phyloP scores from a whole-genome alignment of 2,888 invertebrate species.

The Willowsia nigromaculata region DNA sequence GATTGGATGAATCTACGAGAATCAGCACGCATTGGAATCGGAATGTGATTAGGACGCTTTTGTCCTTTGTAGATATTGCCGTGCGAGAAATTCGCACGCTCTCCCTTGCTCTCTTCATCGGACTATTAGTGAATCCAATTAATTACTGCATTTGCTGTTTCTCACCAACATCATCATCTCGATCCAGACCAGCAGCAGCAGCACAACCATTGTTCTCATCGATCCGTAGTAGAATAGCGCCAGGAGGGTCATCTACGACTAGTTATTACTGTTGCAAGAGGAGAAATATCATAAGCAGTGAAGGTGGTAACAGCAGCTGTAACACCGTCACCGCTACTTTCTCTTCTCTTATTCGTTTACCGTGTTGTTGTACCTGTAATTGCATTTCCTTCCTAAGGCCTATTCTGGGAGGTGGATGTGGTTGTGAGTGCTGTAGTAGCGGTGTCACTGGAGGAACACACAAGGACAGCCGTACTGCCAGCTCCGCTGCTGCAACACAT shows the following conservation, averaged over 20 bases:
- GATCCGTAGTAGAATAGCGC: constrained; percentile 48
- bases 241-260: constrained; percentile 59
- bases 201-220: constrained; percentile 44
- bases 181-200: neutral
- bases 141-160: constrained; percentile 67
- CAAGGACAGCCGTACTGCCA: constrained; percentile 26
- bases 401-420: constrained; percentile 1
- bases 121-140: constrained; percentile 73
- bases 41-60: constrained; percentile 68
- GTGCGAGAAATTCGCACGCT: constrained; percentile 64
- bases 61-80: constrained; percentile 52
- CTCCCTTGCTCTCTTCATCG: constrained; percentile 36
- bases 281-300: constrained; percentile 30
- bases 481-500: constrained; percentile 41
- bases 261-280: constrained; percentile 46
- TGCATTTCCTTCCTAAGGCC: constrained; percentile 59
- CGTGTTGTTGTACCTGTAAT: constrained; percentile 58
- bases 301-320: neutral
- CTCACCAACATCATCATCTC: constrained; percentile 32
- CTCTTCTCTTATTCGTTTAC: neutral
- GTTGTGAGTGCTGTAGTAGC: constrained; percentile 23
- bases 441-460: neutral
- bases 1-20: constrained; percentile 11
- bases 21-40: constrained; percentile 47
- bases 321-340: neutral